phyloP scores from a whole-genome alignment of 2,113 vertebrate genomes.

The Nerophis lumbriciformis region DNA sequence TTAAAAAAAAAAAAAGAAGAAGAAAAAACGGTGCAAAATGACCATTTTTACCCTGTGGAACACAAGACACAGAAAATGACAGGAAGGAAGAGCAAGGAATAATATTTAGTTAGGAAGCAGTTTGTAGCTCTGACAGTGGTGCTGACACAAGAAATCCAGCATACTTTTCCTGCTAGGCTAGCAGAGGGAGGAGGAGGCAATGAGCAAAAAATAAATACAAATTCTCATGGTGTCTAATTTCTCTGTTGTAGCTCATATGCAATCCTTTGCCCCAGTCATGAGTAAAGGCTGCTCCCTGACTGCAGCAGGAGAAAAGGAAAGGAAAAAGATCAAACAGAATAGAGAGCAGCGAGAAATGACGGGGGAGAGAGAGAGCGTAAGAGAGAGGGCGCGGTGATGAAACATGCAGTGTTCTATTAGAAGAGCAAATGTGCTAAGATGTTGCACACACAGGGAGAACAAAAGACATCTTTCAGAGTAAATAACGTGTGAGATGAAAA shows the following conservation, averaged over 20 bases:
- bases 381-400: background rate
- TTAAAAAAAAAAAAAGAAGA: background rate
- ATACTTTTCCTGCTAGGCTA: slow-evolving; percentile 54
- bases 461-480: slow-evolving; percentile 2
- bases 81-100: slow-evolving; percentile 30
- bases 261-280: slow-evolving; percentile 21
- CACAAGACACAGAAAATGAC: background rate
- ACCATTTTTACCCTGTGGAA: background rate
- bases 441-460: background rate
- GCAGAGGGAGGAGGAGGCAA: slow-evolving; percentile 35
- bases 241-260: slow-evolving; percentile 21
- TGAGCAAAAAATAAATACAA: background rate
- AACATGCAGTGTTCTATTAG: background rate
- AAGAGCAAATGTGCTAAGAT: slow-evolving; percentile 8
- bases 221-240: slow-evolving; percentile 28
- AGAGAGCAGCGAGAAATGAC: slow-evolving; percentile 3
- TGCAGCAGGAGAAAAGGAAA: slow-evolving; percentile 8
- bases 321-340: slow-evolving; percentile 22
- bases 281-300: slow-evolving; percentile 25
- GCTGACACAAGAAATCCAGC: slow-evolving; percentile 61
- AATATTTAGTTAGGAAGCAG: slow-evolving; percentile 59
- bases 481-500: slow-evolving; percentile 1
- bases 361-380: background rate
- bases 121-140: slow-evolving; percentile 49
- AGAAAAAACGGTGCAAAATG: background rate